A percentile compares a stretch with the other conserved stretches of the same genome.
phyloP scores from a whole-genome alignment of 2,888 invertebrate species.

The Brenthis hecate region DNA sequence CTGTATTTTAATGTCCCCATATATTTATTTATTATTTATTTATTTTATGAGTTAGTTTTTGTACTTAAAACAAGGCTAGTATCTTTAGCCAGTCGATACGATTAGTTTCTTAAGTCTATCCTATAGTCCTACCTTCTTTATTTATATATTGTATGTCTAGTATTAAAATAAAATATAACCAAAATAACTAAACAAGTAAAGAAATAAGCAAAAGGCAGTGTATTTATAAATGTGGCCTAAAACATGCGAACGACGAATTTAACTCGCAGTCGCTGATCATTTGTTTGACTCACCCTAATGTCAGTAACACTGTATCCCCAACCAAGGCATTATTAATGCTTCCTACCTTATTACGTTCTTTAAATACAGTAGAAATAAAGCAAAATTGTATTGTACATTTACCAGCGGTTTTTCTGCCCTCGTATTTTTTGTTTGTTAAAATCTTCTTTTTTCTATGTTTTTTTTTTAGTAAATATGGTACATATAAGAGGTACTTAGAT shows the following conservation, averaged over 20 bases:
- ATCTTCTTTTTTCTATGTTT: too few relatives aligned
- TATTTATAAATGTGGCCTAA: slow-evolving; percentile 6
- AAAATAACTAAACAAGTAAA: neutral
- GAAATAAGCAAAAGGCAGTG: neutral
- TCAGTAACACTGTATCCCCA: slow-evolving; percentile 12
- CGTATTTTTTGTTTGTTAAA: neutral
- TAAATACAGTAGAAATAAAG: slow-evolving; percentile 4
- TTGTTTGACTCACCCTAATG: slow-evolving; percentile 21
- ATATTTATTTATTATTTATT: too few relatives aligned
- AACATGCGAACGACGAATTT: slow-evolving; percentile 20
- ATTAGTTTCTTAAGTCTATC: too few relatives aligned
- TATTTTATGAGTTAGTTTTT: too few relatives aligned
- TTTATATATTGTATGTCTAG: too few relatives aligned
- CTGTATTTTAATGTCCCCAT: too few relatives aligned
- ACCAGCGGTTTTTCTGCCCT: neutral
- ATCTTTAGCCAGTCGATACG: too few relatives aligned
- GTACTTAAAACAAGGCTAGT: too few relatives aligned
- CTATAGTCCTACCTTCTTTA: too few relatives aligned
- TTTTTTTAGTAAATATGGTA: too few relatives aligned
- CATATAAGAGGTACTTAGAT: too few relatives aligned
- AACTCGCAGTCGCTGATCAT: slow-evolving; percentile 15
- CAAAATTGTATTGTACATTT: neutral
- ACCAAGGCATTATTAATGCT: slow-evolving; percentile 15
- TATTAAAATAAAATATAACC: neutral
- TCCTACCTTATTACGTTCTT: slow-evolving; percentile 13